These are phyloP conservation scores for Antheraea mylitta DNA, from an alignment of 1,140 invertebrate species.

Conservation along the genomic window DNA sequence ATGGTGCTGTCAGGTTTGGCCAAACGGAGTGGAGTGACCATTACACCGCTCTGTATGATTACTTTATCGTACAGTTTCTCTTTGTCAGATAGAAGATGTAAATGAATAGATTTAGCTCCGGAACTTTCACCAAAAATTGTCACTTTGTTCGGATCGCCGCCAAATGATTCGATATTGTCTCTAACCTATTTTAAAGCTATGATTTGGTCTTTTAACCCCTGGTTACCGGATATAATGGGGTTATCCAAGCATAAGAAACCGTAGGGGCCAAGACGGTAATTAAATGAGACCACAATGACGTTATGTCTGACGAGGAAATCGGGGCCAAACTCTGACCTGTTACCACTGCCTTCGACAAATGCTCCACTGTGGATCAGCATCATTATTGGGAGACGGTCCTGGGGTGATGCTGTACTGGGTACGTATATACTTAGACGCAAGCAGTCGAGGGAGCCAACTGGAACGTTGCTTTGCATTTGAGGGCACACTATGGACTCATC, in stretches of 20 bases:
- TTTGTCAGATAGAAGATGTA: slow-evolving; percentile 13
- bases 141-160: slow-evolving; percentile 13
- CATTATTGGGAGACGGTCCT: slow-evolving; percentile 79
- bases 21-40: slow-evolving; percentile 7
- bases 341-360: slow-evolving; percentile 8
- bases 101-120: slow-evolving; percentile 18
- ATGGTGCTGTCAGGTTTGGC: slow-evolving; percentile 14
- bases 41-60: slow-evolving; percentile 17
- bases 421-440: slow-evolving; percentile 55
- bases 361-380: slow-evolving; percentile 12
- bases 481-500: slow-evolving; percentile 17
- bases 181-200: slow-evolving; percentile 20
- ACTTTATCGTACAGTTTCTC: slow-evolving; percentile 19
- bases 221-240: slow-evolving; percentile 15
- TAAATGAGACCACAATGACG: slow-evolving; percentile 14
- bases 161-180: slow-evolving; percentile 21
- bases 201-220: slow-evolving; percentile 21
- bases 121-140: slow-evolving; percentile 20
- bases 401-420: slow-evolving; percentile 31
- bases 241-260: slow-evolving; percentile 18
- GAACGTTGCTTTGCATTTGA: slow-evolving; percentile 16
- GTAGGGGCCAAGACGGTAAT: slow-evolving; percentile 21
- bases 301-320: slow-evolving; percentile 14
- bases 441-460: slow-evolving; percentile 44
- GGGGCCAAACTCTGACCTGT: neutral